A percentile compares a stretch with the other conserved stretches of the same genome.
phyloP scores from a whole-genome alignment of 2,888 invertebrate genomes.

The Erannis defoliaria region DNA sequence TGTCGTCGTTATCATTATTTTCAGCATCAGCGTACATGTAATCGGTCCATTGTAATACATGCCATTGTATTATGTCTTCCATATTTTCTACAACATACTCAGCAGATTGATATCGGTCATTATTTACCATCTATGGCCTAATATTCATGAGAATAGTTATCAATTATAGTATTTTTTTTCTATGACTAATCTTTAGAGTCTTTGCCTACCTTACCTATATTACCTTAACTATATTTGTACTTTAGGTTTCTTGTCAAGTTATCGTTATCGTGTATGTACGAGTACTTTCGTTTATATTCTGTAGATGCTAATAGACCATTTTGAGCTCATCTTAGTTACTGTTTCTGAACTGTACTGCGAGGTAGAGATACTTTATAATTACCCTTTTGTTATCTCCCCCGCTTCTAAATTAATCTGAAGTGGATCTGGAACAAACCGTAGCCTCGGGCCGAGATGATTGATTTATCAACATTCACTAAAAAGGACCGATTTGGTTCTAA shows the following conservation, averaged over 20 bases:
- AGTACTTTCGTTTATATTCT: not conserved
- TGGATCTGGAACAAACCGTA: slow-evolving; percentile 36
- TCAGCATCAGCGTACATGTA: not conserved
- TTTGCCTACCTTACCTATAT: no score
- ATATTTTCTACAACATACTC: no score
- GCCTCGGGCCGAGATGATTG: slow-evolving; percentile 41
- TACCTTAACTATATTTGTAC: no score
- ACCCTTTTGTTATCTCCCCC: slow-evolving; percentile 48
- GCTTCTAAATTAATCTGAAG: slow-evolving; percentile 43
- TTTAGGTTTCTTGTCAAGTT: not conserved
- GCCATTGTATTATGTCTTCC: no score
- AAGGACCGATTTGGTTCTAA: slow-evolving; percentile 4
- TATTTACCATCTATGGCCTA: no score
- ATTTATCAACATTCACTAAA: slow-evolving; percentile 35
- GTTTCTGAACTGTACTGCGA: slow-evolving; percentile 2
- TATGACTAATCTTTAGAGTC: no score
- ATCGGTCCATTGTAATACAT: not conserved
- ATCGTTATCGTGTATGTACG: not conserved
- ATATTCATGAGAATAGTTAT: no score
- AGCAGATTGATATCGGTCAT: no score
- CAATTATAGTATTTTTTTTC: no score
- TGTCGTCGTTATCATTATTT: not conserved
- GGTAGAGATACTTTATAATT: slow-evolving; percentile 31
- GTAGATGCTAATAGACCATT: not conserved
- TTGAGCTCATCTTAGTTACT: slow-evolving; percentile 6